Evolutionary conservation across 2,113 vertebrate genomes (phyloP), one percentile per base, ranked within the genome.

Genomic region (Rhadina sibilatrix): DNA sequence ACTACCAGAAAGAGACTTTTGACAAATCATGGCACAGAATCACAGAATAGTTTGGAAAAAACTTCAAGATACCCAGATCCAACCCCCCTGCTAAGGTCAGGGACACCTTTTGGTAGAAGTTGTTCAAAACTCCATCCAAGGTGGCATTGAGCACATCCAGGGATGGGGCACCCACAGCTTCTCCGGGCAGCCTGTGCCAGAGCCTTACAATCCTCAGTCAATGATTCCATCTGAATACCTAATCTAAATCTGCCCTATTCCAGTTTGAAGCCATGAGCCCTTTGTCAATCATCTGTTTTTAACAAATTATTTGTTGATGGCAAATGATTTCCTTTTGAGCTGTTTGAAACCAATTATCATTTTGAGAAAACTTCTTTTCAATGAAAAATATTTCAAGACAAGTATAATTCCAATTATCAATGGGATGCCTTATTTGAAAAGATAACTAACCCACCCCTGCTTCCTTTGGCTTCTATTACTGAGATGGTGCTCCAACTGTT

Each of bases 361-460:
- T 91, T 89, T 25, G 2, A 42, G 30, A 28, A 33, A 87, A 96
- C 54, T 52, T 38, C 12, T 31, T 56, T 61, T 87, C n/a, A 83
- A 88, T 46, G 10, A 82, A 78, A 85, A 88, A 28, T 54, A 49
- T 89, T 83, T 78, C 60, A 77, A 85, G 66, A 72, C 22, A 88
- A 93, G 69, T 92, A 71, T 42, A 92, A 87, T 68, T 91, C 38
- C 31, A 81, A 80, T 85, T 84, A 80, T n/a, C 95, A 57, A 74
- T 12, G 42, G n/a, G 64, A 70, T 19, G 42, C 44, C 17, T 64
- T 70, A 54, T 86, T 44, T 54, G 14, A 49, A 65, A 80, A 91
- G 11, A 22, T 64, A 54, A 44, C 11, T 64, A 82, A 68, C 10
- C 6, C 15, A 49, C 16, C 22, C 53, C 14, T 71, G 7, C 49